phyloP scores from a whole-genome alignment of 1,140 invertebrate species.

The Brachionus rotundiformis region DNA sequence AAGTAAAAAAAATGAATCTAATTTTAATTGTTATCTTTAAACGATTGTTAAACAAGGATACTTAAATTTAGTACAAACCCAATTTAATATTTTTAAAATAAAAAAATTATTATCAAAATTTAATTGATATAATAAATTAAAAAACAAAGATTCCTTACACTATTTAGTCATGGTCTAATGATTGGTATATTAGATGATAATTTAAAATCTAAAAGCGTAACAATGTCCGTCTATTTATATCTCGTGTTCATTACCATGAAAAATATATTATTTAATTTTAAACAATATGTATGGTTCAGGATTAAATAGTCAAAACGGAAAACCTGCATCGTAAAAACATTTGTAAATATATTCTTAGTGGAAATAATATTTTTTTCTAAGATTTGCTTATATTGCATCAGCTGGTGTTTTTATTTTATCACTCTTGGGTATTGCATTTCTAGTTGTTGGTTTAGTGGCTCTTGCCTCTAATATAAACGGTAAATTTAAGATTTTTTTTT shows the following conservation, averaged over 20 bases:
- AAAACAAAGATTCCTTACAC: too few relatives aligned
- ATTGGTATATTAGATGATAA: not conserved
- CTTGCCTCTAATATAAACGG: not conserved
- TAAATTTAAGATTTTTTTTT: too few relatives aligned
- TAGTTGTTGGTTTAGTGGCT: slow-evolving; percentile 12
- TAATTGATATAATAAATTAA: too few relatives aligned
- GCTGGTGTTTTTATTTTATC: not conserved
- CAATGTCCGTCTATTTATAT: not conserved
- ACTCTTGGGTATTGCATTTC: slow-evolving; percentile 10
- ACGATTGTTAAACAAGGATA: too few relatives aligned
- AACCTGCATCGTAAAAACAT: not conserved
- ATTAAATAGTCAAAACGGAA: not conserved
- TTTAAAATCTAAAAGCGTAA: not conserved
- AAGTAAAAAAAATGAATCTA: too few relatives aligned
- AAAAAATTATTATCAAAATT: too few relatives aligned
- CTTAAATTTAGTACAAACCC: too few relatives aligned
- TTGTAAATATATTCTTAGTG: too few relatives aligned
- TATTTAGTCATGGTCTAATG: not conserved
- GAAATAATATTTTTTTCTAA: too few relatives aligned
- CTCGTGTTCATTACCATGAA: not conserved
- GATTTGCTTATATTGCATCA: not conserved
- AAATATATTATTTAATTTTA: not conserved
- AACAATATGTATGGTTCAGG: not conserved
- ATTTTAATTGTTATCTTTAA: too few relatives aligned
- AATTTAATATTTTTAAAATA: too few relatives aligned